Evolutionary conservation across 2,113 vertebrate genomes (phyloP).

Genomic region (Hemicordylus capensis): DNA sequence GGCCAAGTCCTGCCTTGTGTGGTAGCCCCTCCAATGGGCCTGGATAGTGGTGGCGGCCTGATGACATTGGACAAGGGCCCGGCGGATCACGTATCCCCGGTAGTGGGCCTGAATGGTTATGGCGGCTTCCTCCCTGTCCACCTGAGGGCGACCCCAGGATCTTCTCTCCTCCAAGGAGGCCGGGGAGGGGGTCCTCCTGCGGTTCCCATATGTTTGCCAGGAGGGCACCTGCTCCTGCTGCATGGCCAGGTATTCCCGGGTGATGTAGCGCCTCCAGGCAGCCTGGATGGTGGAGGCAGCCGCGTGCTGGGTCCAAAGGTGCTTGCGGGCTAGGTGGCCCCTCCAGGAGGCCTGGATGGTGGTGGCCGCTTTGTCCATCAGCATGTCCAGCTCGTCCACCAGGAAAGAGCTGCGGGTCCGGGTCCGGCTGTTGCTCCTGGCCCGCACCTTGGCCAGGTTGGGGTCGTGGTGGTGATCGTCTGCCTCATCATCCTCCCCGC

Average conservation of each 20-base stretch:
- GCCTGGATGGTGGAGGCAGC: slow-evolving; percentile 5
- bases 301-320: neutral
- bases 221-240: neutral
- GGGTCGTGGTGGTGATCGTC: neutral
- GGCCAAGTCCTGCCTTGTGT: neutral
- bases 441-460: neutral
- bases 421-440: neutral
- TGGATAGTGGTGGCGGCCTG: slow-evolving; percentile 21
- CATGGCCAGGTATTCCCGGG: neutral
- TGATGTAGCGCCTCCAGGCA: neutral
- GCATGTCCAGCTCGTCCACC: slow-evolving; percentile 27
- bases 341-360: slow-evolving; percentile 31
- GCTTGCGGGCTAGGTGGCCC: neutral
- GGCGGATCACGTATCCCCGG: slow-evolving; percentile 2
- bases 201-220: neutral
- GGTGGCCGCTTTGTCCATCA: slow-evolving; percentile 19
- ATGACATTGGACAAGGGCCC: neutral
- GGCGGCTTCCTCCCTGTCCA: neutral
- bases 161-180: neutral
- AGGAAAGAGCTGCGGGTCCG: slow-evolving; percentile 7
- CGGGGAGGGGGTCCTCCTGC: neutral
- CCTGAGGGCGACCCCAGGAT: neutral
- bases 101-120: slow-evolving; percentile 19
- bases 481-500: neutral
- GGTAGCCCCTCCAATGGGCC: slow-evolving; percentile 15